These are phyloP conservation scores for Drosophila setifemur DNA, from an alignment of 1,140 invertebrate genomes.

Conservation along the genomic window DNA sequence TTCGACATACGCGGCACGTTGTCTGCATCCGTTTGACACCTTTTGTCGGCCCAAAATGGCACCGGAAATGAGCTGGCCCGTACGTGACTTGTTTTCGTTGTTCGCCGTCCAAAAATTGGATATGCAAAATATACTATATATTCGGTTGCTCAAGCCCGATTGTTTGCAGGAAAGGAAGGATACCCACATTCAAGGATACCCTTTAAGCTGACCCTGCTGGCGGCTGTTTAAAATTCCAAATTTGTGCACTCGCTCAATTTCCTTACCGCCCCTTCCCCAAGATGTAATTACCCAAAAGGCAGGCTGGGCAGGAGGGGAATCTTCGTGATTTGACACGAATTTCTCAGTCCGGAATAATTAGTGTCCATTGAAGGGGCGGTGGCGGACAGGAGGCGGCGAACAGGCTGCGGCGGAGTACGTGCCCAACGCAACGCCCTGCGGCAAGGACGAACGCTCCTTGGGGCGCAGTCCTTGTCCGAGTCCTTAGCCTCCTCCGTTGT, in stretches of 20 bases:
- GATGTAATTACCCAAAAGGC: conserved; percentile 72
- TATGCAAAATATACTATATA: conserved; percentile 29
- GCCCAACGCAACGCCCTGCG: conserved; percentile 65
- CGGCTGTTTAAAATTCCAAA: conserved; percentile 74
- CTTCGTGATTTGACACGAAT: conserved; percentile 65
- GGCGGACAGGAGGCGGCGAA: no score
- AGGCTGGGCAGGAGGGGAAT: conserved; percentile 26
- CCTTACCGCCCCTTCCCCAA: conserved; percentile 71
- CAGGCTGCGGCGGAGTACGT: conserved; percentile 53
- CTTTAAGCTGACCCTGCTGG: conserved; percentile 37
- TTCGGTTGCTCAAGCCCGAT: conserved; percentile 28
- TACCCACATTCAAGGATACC: background rate
- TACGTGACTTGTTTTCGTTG: conserved; percentile 70
- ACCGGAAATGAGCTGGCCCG: conserved; percentile 74
- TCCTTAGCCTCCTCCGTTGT: background rate
- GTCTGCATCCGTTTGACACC: conserved; percentile 75
- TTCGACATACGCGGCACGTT: conserved; percentile 74
- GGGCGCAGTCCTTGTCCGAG: conserved; percentile 13
- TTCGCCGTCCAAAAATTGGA: conserved; percentile 18
- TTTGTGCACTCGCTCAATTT: conserved; percentile 81
- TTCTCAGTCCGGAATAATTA: conserved; percentile 73
- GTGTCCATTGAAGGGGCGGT: conserved; percentile 59
- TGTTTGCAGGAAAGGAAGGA: conserved; percentile 20
- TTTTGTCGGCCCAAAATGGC: conserved; percentile 64
- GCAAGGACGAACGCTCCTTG: conserved; percentile 59